A percentile compares a stretch with the other conserved stretches of the same genome.
These are phyloP conservation scores for Mycteria americana DNA, from an alignment of 2,797 vertebrate species.

Conservation along the genomic window DNA sequence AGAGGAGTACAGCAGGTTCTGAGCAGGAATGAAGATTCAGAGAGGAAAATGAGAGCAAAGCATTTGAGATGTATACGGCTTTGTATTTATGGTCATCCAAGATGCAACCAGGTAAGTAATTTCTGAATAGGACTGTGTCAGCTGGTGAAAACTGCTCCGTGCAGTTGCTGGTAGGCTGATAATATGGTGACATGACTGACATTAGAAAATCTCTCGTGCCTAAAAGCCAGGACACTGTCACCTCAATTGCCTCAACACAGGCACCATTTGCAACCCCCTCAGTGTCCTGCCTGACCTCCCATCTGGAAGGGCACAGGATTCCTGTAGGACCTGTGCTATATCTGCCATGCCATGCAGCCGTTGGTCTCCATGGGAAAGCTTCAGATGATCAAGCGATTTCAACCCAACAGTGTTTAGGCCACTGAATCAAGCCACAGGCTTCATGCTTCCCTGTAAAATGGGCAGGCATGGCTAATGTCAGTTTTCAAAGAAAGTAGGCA, in stretches of 20 bases:
- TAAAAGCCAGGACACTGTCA: neutral
- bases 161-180: neutral
- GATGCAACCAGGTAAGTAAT: neutral
- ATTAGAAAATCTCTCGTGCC: neutral
- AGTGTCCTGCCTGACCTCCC: neutral
- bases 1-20: neutral
- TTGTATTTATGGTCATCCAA: neutral
- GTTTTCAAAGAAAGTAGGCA: neutral
- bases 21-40: neutral
- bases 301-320: neutral
- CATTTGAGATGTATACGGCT: neutral
- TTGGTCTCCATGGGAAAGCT: neutral
- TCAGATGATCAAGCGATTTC: neutral
- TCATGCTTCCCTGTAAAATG: neutral
- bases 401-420: neutral
- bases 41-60: neutral
- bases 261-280: rapidly evolving
- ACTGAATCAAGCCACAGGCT: neutral
- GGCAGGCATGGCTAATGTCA: neutral
- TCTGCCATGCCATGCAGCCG: neutral
- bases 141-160: neutral
- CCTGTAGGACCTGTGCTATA: neutral
- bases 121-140: neutral
- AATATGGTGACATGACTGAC: neutral
- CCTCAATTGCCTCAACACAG: neutral